Conservation (phyloP, 2,888 invertebrate species). For the Acronicta leporina region DNA sequence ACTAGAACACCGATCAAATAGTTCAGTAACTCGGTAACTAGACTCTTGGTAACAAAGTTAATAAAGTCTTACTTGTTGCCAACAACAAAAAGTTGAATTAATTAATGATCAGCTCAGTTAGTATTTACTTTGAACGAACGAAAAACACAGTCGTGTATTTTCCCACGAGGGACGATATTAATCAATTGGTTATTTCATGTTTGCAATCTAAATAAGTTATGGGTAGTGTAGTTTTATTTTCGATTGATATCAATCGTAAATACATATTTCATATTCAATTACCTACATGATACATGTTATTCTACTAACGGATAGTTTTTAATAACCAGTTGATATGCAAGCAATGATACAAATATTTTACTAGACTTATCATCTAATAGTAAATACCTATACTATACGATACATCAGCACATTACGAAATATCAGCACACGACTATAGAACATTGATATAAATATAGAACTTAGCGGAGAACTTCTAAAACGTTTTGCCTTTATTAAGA, state of each 20-base stretch:
- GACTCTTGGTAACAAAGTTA: constrained; percentile 43
- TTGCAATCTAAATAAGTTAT: constrained; percentile 36
- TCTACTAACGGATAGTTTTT: too few relatives aligned
- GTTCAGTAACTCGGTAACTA: constrained; percentile 48
- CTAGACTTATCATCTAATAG: not conserved
- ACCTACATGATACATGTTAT: too few relatives aligned
- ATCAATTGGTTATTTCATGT: constrained; percentile 35
- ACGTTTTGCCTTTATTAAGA: not conserved
- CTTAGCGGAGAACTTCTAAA: not conserved
- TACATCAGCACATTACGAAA: too few relatives aligned
- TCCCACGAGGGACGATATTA: constrained; percentile 42
- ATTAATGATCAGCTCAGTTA: constrained; percentile 49
- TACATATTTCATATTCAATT: too few relatives aligned
- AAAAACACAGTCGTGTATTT: constrained; percentile 46
- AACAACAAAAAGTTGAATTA: constrained; percentile 53
- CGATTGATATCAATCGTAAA: not conserved
- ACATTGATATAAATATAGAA: too few relatives aligned
- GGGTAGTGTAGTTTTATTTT: constrained; percentile 20
- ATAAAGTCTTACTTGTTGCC: constrained; percentile 41
- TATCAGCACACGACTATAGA: not conserved
- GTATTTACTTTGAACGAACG: constrained; percentile 46
- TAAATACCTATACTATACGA: not conserved
- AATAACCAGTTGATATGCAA: too few relatives aligned
- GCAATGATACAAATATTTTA: too few relatives aligned
- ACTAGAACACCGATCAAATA: constrained; percentile 52